Conservation (phyloP, 2,797 vertebrate species). For the Enteromius paludinosus region DNA sequence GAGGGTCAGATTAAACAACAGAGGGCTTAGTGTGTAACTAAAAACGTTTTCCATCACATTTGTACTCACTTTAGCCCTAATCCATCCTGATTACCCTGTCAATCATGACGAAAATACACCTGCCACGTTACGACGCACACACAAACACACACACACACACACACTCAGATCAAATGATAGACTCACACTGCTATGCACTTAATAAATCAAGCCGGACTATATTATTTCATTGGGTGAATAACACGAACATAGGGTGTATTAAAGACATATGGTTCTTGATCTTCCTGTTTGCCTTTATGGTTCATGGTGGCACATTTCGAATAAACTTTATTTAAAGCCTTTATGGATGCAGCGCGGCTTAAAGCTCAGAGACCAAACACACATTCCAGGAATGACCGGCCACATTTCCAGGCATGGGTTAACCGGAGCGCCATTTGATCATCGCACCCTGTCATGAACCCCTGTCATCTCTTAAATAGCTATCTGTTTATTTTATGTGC, state of each 20-base stretch:
- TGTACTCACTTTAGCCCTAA: conserved; percentile 73
- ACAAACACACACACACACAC: conserved; percentile 21
- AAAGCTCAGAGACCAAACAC: conserved; percentile 22
- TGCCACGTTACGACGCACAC: conserved; percentile 56
- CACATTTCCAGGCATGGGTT: conserved; percentile 38
- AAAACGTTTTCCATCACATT: conserved; percentile 81
- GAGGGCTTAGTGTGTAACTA: conserved; percentile 75
- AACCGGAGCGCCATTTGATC: conserved; percentile 15
- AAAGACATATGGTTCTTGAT: conserved; percentile 3
- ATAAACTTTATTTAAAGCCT: conserved; percentile 48
- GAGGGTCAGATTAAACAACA: conserved; percentile 68
- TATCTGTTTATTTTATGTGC: conserved; percentile 30
- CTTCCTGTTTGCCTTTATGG: conserved; percentile 1
- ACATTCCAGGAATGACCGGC: conserved; percentile 43
- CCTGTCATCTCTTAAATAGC: conserved; percentile 43
- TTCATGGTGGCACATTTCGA: conserved; percentile 17
- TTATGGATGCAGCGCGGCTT: conserved; percentile 27
- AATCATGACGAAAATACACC: conserved; percentile 66
- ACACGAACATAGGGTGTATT: background rate
- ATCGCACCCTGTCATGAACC: background rate
- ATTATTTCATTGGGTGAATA: background rate
- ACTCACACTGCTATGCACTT: background rate
- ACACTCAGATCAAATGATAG: conserved; percentile 28
- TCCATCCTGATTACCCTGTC: conserved; percentile 76
- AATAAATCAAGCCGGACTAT: conserved; percentile 9